Base-by-base conservation (phyloP, 1,140 invertebrate genomes). In the Papilio polytes region DNA sequence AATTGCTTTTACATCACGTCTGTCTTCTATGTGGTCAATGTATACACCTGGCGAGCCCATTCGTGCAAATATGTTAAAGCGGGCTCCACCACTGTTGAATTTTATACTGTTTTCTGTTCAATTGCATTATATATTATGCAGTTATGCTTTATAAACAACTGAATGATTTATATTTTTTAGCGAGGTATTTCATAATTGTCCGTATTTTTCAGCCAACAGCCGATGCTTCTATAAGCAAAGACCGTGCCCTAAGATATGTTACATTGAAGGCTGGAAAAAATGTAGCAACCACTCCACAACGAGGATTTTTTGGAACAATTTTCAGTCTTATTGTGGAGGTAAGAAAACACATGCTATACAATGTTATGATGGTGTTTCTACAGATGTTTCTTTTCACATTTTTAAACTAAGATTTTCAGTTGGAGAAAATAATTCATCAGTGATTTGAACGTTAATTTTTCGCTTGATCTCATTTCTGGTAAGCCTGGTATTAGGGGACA, bases 291-390 rank as follows among this genome's bases (percentile, higher is more conserved):
- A 89, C 90, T 82, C 92, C 91, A 26, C 92, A 95, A 83, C 89
- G 90, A 86, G 95, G 95, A 18, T 95, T 95, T 82, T 95, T 95
- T 74, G 95, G 94, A 51, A 95, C 92, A 8, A 89, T 94, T 81
- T 94, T 94, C 81, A 89, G 91, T 82, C 82, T 94, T 53, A 93
- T 94, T 78, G 82, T 92, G 80, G 88, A 94, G 89, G 92, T 93
- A 88, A 88, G 78, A 83, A 73, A 41, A 8, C 26, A 31, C 59
- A 63, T 22, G 9, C 15, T 70, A 63, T 15, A 26, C 59, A 22
- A 66, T 4, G 59, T 13, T 70, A n/a, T n/a, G n/a, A n/a, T n/a
- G n/a, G n/a, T n/a, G n/a, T n/a, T n/a, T n/a, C n/a, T n/a, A 31
- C 12, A 20, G n/a, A 13, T 56, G 3, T 6, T 56, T 56, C 7